phyloP scores from a whole-genome alignment of 1,140 invertebrate genomes.

The Coptotermes formosanus region DNA sequence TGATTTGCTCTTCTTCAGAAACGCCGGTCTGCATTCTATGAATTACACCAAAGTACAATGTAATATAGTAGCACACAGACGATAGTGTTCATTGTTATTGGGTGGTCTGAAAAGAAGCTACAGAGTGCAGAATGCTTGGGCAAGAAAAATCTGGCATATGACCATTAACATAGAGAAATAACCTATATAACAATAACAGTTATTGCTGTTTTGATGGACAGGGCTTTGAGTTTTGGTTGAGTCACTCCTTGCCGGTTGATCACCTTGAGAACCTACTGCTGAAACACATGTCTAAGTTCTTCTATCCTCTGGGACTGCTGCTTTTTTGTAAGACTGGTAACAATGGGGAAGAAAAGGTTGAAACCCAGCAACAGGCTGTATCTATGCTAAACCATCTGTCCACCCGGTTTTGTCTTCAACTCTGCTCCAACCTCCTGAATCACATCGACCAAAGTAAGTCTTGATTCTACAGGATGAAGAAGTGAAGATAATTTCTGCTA shows the following conservation, averaged over 20 bases:
- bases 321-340: slow-evolving; percentile 48
- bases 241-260: slow-evolving; percentile 48
- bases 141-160: too few species aligned
- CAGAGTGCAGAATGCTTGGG: too few species aligned
- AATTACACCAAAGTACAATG: too few species aligned
- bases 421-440: slow-evolving; percentile 46
- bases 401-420: slow-evolving; percentile 47
- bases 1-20: too few species aligned
- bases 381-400: slow-evolving; percentile 45
- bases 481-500: background rate
- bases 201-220: slow-evolving; percentile 33
- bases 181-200: too few species aligned
- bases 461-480: background rate
- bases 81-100: too few species aligned
- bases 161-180: too few species aligned
- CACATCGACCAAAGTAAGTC: slow-evolving; percentile 48
- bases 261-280: slow-evolving; percentile 50
- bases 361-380: slow-evolving; percentile 36
- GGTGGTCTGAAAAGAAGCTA: too few species aligned
- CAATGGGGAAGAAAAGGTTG: slow-evolving; percentile 40
- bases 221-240: slow-evolving; percentile 51
- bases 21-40: too few species aligned
- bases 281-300: slow-evolving; percentile 48
- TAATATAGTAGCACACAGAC: too few species aligned
- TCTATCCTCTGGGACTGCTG: slow-evolving; percentile 50